Base-by-base conservation (phyloP, 2,113 vertebrate species). In the Onychostruthus taczanowskii region DNA sequence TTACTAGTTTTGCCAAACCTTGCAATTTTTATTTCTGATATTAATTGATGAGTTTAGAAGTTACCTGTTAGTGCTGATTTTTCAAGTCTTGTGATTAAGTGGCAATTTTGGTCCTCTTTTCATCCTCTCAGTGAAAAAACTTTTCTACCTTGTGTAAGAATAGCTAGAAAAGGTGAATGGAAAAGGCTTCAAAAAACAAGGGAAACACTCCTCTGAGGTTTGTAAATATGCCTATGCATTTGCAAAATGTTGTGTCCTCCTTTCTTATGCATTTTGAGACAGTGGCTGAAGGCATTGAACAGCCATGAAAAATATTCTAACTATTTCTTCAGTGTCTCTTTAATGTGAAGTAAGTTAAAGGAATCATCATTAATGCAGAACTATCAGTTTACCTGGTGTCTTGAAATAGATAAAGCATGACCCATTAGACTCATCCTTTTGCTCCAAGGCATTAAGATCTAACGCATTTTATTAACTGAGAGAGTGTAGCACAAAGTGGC, bases 371-470 rank as follows among this genome's bases (percentile, higher is more conserved):
- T 81, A 81, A 90, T 61, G 75, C 53, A 89, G 63, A 91, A 63
- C 61, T 84, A 56, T 59, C 43, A 0, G 3, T 84, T 94, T 75
- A 96, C 88, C 85, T 95, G 79, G 47, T 84, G 17, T 49, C 86
- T 90, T 92, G 79, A 91, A 91, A 86, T 13, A 95, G 84, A 74
- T 74, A 74, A 93, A 86, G 33, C 23, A 70, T 26, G 75, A 96
- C 52, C 90, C 63, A 24, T 46, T 75, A 90, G 76, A 77, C 41
- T 95, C 68, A 78, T 88, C 37, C 64, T 87, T 85, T 77, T 84
- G 72, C 83, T 83, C 37, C 21, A 16, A 70, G 64, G 68, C 69
- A 22, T 64, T 84, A 81, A 92, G 61, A 84, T 35, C 43, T 93
- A 90, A 69, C 0, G 2, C 85, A 24, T 95, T 93, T 90, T 95